Conservation (phyloP, 2,797 vertebrate genomes). For the Centropyge bicolor region DNA sequence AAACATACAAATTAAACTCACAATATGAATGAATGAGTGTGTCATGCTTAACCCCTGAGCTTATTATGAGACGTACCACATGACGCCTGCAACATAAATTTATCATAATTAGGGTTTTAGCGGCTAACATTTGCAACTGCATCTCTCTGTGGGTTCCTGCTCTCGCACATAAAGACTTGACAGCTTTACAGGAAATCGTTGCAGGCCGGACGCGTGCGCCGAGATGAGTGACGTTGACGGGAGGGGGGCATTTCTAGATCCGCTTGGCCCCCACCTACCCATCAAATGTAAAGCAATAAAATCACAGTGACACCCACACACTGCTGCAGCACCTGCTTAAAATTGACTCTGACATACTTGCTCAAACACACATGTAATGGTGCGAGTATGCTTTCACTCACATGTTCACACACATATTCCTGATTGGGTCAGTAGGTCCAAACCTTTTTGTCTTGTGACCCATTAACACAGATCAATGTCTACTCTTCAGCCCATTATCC, state of each 20-base stretch:
- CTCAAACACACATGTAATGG: constrained; percentile 3
- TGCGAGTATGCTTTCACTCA: neutral
- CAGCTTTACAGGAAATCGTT: constrained; percentile 78
- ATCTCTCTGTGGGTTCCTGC: constrained; percentile 52
- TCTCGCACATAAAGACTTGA: constrained; percentile 56
- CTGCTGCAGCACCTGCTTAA: constrained; percentile 37
- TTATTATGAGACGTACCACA: constrained; percentile 67
- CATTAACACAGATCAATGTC: neutral
- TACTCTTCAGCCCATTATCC: neutral
- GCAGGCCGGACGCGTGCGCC: constrained; percentile 46
- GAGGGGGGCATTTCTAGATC: constrained; percentile 37
- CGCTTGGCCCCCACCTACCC: constrained; percentile 38
- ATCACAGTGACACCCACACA: constrained; percentile 20
- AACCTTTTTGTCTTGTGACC: neutral
- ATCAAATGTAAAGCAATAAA: constrained; percentile 52
- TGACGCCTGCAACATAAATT: constrained; percentile 60
- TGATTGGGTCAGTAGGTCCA: neutral
- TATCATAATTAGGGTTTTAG: constrained; percentile 76
- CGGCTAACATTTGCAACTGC: constrained; percentile 36
- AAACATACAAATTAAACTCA: constrained; percentile 61
- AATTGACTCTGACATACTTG: constrained; percentile 2
- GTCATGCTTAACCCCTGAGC: constrained; percentile 59
- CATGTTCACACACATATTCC: neutral
- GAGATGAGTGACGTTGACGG: constrained; percentile 64
- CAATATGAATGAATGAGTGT: constrained; percentile 63